Base-by-base conservation (phyloP, 2,888 invertebrate species). In the Koerneria pararmatus region DNA sequence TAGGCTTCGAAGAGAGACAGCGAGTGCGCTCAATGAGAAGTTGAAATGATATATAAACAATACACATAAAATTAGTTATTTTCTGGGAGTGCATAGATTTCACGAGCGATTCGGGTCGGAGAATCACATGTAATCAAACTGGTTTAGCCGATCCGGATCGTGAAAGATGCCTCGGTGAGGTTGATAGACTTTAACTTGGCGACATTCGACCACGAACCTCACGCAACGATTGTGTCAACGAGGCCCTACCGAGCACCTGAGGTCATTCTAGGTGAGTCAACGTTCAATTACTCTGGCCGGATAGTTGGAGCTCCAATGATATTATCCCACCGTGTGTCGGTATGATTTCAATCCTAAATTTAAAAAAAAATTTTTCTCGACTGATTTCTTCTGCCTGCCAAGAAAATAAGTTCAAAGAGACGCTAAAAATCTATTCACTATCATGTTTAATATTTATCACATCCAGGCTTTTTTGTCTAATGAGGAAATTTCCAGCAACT, bases 141-240 rank as follows among this genome's bases (percentile, higher is more conserved):
- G 4, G 8, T 35, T 69, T 74, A 73, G 71, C 75, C 78, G 15
- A 69, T 72, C 24, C 69, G 72, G 27, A 72, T 80, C 71, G 91
- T 97, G 67, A 92, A 92, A 85, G 89, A 90, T 83, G 93, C 95
- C 71, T 92, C 94, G 85, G 95, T 99, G 77, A 89, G 92, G 76
- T 89, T 98, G 75, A 99, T 98, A 82, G 98, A 98, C 87, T 97
- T 98, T 86, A 98, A 98, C 77, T 95, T 95, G 84, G 98, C 98
- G 35, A 99, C 98, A 51, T 98, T 99, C 86, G 97, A 99, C 87
- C 91, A 97, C 87, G 98, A 99, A 85, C 97, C 99, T 87, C 98
- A 98, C 87, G 94, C 94, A 86, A 95, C 95, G 75, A 97, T 98
- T 84, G 97, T 98, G 61, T 97, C 97, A 74, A 98, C 98, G 46